Evolutionary conservation across 2,888 invertebrate genomes (phyloP).

Genomic region (Oscheius myriophilus): DNA sequence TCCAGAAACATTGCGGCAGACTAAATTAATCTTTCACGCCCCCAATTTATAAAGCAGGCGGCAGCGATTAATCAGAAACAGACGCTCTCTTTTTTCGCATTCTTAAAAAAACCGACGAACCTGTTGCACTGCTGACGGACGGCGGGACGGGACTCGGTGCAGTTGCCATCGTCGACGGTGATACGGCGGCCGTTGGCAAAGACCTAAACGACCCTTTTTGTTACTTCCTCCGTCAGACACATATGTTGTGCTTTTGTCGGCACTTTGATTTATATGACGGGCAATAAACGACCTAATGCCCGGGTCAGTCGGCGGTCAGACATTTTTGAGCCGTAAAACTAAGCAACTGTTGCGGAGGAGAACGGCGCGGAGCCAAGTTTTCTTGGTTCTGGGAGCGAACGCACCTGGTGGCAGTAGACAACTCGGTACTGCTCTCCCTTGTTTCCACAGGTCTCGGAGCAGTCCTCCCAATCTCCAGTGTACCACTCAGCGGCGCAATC

Average conservation of each 20-base stretch:
- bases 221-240: too few relatives aligned
- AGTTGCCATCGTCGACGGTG: conserved; percentile 82
- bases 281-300: background rate
- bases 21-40: conserved; percentile 29
- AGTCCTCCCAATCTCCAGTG: conserved; percentile 82
- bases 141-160: conserved; percentile 75
- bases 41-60: conserved; percentile 23
- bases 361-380: background rate
- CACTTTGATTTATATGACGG: too few relatives aligned
- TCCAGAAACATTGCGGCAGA: conserved; percentile 23
- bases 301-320: conserved; percentile 20
- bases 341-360: conserved; percentile 14
- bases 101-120: conserved; percentile 55
- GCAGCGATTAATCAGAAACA: conserved; percentile 5
- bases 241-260: too few relatives aligned
- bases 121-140: conserved; percentile 78
- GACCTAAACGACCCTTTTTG: conserved; percentile 71
- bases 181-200: conserved; percentile 80
- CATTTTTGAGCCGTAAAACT: conserved; percentile 25
- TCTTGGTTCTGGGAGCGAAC: background rate
- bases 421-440: conserved; percentile 75
- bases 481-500: conserved; percentile 77
- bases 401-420: conserved; percentile 79
- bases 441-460: conserved; percentile 84
- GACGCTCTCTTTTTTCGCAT: background rate